Evolutionary conservation across 2,797 vertebrate genomes (phyloP), one percentile per base, ranked within the genome.

Genomic region (Squalus acanthias): DNA sequence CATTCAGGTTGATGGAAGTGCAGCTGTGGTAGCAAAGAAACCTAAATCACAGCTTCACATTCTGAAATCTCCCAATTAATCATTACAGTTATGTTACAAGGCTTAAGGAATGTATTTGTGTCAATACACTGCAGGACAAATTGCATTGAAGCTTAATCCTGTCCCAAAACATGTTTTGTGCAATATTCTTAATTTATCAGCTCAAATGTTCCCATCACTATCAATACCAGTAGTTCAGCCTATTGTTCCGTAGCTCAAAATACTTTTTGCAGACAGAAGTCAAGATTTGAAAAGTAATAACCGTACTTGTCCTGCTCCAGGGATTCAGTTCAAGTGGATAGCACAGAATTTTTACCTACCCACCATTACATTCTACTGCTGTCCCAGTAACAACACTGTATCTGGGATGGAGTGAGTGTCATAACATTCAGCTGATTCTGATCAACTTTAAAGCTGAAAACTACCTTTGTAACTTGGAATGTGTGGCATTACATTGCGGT

Each of bases 401-500:
- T 65, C 63, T 92, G 33, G 26, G 33, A 39, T 53, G 69, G 46
- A 95, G 46, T 1, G 10, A 74, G 24, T 33, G 33, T 72, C 24
- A 13, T 24, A 6, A 53, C 17, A 26, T 6, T 60, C 50, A 22
- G 85, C 33, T 74, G 1, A 10, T 74, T 74, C 12, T 26, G 87
- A 57, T 57, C 69, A 29, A 29, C 7, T 6, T 46, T 1, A 46
- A 93, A 69, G 33, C 24, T 65, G 60, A 33, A 65, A 89, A 13
- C 92, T 94, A 69, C n/a, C n/a, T 67, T 20, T 94, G 9, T 94
- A 69, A 94, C n/a, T 94, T 65, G 46, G 82, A 46, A 74, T 72
- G 70, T 26, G 39, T n/a, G 29, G 8, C 53, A 91, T 92, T n/a
- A 63, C 9, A 50, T 67, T 72, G 24, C 5, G 1, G 4, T 95